Evolutionary conservation across 2,888 invertebrate genomes (phyloP).

Genomic region (Limenitis camilla): DNA sequence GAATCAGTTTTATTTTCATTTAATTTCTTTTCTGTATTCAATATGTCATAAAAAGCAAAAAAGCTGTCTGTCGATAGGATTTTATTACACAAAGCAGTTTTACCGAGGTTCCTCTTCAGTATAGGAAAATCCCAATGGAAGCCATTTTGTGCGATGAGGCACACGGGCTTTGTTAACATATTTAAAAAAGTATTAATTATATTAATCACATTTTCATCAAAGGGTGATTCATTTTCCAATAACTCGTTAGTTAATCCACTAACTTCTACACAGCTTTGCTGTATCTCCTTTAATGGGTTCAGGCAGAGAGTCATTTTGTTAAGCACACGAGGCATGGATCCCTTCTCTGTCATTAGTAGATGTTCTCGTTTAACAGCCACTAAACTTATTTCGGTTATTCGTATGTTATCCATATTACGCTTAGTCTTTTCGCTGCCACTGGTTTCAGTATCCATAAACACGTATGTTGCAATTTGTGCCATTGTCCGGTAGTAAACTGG

Average conservation of each 20-base stretch:
- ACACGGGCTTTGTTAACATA: not conserved
- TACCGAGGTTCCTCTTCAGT: not conserved
- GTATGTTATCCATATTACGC: not conserved
- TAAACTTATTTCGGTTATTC: slow-evolving; percentile 1
- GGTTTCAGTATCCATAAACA: not conserved
- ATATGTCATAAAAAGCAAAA: not conserved
- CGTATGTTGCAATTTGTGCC: not conserved
- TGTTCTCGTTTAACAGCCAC: not conserved
- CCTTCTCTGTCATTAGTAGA: not conserved
- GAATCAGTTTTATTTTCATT: not conserved
- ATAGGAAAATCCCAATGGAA: not conserved
- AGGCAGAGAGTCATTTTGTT: not conserved
- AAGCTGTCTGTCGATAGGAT: not conserved
- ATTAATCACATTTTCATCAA: not conserved
- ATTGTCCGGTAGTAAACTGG: not conserved
- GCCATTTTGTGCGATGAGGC: slow-evolving; percentile 1
- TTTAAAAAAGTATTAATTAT: not conserved
- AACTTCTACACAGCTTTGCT: not conserved
- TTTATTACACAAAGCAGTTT: not conserved
- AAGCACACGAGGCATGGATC: not conserved
- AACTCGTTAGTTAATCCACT: not conserved
- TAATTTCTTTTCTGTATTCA: not conserved
- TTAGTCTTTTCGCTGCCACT: not conserved
- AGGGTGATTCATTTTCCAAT: not conserved
- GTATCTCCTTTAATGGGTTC: not conserved